Evolutionary conservation across 2,113 vertebrate species (phyloP), one percentile per base, ranked within the genome.

Genomic region (Corythornis madagascariensis): DNA sequence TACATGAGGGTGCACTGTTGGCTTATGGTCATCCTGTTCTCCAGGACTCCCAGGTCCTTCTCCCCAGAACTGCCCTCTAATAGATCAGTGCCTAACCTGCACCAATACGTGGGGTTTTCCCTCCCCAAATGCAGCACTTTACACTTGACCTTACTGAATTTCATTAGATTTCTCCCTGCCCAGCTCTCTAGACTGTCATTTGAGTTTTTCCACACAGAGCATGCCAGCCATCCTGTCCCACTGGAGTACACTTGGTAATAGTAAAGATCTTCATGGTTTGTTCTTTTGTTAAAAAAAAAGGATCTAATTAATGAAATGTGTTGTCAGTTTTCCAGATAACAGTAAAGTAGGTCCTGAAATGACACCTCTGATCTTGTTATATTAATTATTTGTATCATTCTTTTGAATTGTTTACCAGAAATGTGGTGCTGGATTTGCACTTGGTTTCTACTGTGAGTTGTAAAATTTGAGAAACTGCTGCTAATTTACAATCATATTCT

Each of bases 181-280:
- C 21, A 22, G 47, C 11, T 48, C 47, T 48, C 47, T 48, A 48
- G 47, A 10, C 21, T 48, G 50, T 47, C 15, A 19, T 79, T 72
- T 66, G 60, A 50, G 1, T 33, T 59, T 71, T n/a, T 56, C 55
- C 29, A 53, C 35, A 38, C 3, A 70, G 7, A 35, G 4, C 16
- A 15, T 0, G 0, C 15, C 70, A 20, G 4, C 7, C 25, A 1
- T 80, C 24, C 45, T 65, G 9, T 59, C 80, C 24, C 26, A n/a
- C 9, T 9, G 3, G 38, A 50, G 11, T 25, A 8, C 16, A 29
- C 7, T 15, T 45, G 16, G 16, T 33, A 86, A 26, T 26, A 63
- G 15, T 24, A 64, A 93, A 64, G 11, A 29, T 31, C 50, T 73
- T 79, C 48, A 69, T 21, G 31, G 8, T 26, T 84, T 87, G 4